A percentile compares a stretch with the other conserved stretches of the same genome.
Evolutionary conservation across 2,797 vertebrate genomes (phyloP).

Genomic region (Corythornis leucogaster): DNA sequence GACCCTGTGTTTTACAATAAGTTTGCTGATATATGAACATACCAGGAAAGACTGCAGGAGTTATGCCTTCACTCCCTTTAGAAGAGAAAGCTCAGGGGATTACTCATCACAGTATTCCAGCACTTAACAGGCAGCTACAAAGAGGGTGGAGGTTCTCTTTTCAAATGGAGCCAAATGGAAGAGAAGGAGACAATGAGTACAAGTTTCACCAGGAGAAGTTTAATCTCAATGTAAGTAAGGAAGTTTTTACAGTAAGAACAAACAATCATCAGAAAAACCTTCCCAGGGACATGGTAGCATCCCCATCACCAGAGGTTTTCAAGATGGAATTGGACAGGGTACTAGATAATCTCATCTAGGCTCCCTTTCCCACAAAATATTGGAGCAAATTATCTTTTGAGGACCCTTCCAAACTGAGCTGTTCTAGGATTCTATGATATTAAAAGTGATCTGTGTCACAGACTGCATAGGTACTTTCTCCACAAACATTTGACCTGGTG

Average conservation of each 20-base stretch:
- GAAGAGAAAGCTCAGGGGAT: not conserved
- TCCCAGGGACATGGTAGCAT: not conserved
- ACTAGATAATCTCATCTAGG: not conserved
- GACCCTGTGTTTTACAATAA: not conserved
- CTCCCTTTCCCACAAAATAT: not conserved
- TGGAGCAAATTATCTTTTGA: not conserved
- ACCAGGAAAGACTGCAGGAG: not conserved
- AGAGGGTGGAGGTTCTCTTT: not conserved
- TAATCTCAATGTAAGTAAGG: not conserved
- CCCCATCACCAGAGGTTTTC: not conserved
- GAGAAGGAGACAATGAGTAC: not conserved
- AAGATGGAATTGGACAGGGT: not conserved
- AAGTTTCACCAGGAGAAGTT: not conserved
- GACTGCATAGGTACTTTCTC: not conserved
- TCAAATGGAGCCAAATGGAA: not conserved
- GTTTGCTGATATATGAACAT: not conserved
- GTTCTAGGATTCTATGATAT: not conserved
- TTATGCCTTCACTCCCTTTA: not conserved
- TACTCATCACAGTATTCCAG: not conserved
- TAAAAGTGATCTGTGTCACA: not conserved
- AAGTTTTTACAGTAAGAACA: not conserved
- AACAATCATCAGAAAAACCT: not conserved
- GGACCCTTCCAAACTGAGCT: not conserved
- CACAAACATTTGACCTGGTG: not conserved
- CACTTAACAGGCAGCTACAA: not conserved